Conservation (phyloP, 2,113 vertebrate genomes). For the Struthio camelus region DNA sequence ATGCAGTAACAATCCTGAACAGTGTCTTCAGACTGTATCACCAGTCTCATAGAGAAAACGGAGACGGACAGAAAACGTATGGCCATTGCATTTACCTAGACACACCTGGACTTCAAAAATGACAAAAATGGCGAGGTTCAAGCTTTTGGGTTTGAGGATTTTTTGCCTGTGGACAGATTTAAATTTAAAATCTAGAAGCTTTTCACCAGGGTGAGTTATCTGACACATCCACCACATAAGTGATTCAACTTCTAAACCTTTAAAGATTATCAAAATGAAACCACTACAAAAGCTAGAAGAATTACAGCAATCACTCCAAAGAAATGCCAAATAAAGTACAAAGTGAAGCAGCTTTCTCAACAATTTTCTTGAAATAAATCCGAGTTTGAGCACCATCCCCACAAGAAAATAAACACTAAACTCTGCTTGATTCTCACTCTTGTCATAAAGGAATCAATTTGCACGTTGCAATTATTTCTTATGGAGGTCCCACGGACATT, state of each 20-base stretch:
- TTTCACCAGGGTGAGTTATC: neutral
- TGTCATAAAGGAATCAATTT: neutral
- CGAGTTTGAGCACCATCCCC: neutral
- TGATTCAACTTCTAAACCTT: neutral
- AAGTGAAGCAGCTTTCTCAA: neutral
- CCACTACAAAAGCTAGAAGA: neutral
- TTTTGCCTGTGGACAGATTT: too few relatives aligned
- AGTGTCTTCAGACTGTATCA: accelerated
- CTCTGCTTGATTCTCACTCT: neutral
- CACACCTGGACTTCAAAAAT: neutral
- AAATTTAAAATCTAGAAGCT: neutral
- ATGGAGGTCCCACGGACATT: neutral
- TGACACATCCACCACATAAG: neutral
- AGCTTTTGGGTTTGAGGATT: neutral
- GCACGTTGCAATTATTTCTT: neutral
- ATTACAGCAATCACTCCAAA: neutral
- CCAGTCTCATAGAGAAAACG: neutral
- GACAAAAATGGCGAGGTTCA: neutral
- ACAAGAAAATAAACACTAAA: neutral
- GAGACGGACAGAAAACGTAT: neutral
- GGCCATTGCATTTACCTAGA: neutral
- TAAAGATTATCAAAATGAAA: neutral
- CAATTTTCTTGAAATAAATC: neutral
- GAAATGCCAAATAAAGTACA: neutral
- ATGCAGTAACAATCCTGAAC: neutral